A percentile compares a stretch with the other conserved stretches of the same genome.
phyloP scores from a whole-genome alignment of 2,888 invertebrate species.

The Apomyelois bistriatella region DNA sequence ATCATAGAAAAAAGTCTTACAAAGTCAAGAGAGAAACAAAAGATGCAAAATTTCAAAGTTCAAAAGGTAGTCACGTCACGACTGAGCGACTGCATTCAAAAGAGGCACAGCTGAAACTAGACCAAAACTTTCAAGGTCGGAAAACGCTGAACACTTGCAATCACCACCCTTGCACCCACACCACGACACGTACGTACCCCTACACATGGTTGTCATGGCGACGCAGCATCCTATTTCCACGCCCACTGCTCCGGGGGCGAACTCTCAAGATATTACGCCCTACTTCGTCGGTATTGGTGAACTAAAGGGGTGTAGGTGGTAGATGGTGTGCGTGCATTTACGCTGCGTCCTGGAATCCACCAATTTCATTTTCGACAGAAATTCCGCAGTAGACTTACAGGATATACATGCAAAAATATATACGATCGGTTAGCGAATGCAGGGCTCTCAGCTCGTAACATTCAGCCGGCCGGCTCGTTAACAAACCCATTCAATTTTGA shows the following conservation, averaged over 20 bases:
- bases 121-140: constrained; percentile 73
- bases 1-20: constrained; percentile 8
- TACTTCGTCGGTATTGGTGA: constrained; percentile 76
- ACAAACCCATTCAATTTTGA: constrained; percentile 75
- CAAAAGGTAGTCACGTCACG: constrained; percentile 19
- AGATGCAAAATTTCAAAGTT: constrained; percentile 17
- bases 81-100: constrained; percentile 21
- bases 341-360: constrained; percentile 52
- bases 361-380: constrained; percentile 41
- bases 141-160: constrained; percentile 37
- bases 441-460: constrained; percentile 60
- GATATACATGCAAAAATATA: constrained; percentile 30
- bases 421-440: constrained; percentile 43
- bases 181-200: constrained; percentile 58
- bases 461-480: constrained; percentile 71
- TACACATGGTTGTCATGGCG: constrained; percentile 79
- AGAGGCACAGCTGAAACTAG: constrained; percentile 47
- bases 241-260: constrained; percentile 78
- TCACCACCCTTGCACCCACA: constrained; percentile 50
- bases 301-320: constrained; percentile 71
- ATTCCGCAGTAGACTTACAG: constrained; percentile 33
- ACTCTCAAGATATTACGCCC: constrained; percentile 78
- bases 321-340: constrained; percentile 57
- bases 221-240: constrained; percentile 82
- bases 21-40: constrained; percentile 12